Evolutionary conservation across 2,888 invertebrate species (phyloP), one percentile per base, ranked within the genome.

Genomic region (Phania funesta): DNA sequence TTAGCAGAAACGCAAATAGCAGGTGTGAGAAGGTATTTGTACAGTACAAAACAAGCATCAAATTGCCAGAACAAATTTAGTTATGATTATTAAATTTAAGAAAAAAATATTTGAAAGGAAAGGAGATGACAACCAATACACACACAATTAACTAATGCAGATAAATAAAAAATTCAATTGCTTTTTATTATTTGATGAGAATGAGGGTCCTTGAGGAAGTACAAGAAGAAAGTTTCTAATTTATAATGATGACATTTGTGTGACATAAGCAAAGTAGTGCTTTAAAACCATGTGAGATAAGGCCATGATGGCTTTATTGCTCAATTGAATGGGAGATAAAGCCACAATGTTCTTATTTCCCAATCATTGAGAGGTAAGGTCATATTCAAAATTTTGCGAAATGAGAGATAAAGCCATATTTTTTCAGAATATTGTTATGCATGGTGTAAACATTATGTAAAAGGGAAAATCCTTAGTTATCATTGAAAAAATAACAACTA

Each of bases 191-290:
- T 6, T 32, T 22, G 0, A 2, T 11, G 11, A 16, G 13, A 20
- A 5, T n/a, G 62, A 20, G 44, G n/a, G 20, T 18, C 44, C 4
- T 13, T 5, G 18, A 68, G 26, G 2, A 3, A 32, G 32, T 22
- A 16, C 22, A 11, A 24, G 5, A 38, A 74, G 74, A 48, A 75
- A 38, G 41, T 65, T 38, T 74, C 64, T 67, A 76, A 81, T 76
- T 71, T 81, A 76, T 81, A 71, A 41, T 67, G 54, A 76, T 81
- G 67, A 46, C 52, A 73, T 76, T 62, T 65, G 50, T 71, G 16
- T 56, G 35, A 13, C 35, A 38, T 11, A 38, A 38, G n/a, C 1
- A 38, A 38, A 38, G 4, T n/a, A 38, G 2, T 13, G 11, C n/a
- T n/a, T n/a, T n/a, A n/a, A n/a, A n/a, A n/a, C n/a, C n/a, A n/a